Conservation (phyloP, 2,888 invertebrate species). For the Drosophila kuntzei region DNA sequence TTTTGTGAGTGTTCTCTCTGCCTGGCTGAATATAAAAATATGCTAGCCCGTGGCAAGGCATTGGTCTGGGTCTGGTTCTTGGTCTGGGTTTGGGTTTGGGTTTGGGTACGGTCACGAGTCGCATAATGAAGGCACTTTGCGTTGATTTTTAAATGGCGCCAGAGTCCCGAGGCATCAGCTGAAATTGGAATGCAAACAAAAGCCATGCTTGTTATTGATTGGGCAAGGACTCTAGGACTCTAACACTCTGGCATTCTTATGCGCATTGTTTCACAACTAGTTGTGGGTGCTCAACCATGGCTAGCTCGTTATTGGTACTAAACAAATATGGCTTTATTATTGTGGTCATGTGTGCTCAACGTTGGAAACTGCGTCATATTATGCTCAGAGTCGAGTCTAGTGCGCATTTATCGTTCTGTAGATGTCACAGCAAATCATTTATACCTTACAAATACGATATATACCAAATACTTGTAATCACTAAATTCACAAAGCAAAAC, state of each 20-base stretch:
- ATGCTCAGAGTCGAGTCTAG: slow-evolving; percentile 20
- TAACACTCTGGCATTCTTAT: slow-evolving; percentile 10
- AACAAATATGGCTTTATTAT: slow-evolving; percentile 57
- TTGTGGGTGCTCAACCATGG: slow-evolving; percentile 34
- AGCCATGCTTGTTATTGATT: slow-evolving; percentile 66
- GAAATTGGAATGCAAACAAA: slow-evolving; percentile 70
- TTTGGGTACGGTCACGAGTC: slow-evolving; percentile 42
- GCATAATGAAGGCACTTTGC: slow-evolving; percentile 78
- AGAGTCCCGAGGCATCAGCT: slow-evolving; percentile 28
- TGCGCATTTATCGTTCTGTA: slow-evolving; percentile 35
- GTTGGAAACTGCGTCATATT: slow-evolving; percentile 55
- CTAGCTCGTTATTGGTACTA: slow-evolving; percentile 57
- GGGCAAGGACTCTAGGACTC: slow-evolving; percentile 46
- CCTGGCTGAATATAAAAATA: slow-evolving; percentile 55
- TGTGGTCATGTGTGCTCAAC: slow-evolving; percentile 50
- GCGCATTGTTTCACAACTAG: slow-evolving; percentile 65
- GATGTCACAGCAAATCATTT: slow-evolving; percentile 32
- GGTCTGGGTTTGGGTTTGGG: neutral
- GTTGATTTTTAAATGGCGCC: slow-evolving; percentile 77
- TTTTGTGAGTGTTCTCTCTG: slow-evolving; percentile 52
- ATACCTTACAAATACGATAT: slow-evolving; percentile 12
- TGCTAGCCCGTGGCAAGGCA: slow-evolving; percentile 57
- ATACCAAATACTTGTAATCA: slow-evolving; percentile 17
- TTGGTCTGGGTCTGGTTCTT: neutral
- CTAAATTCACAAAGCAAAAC: slow-evolving; percentile 20